A percentile compares a stretch with the other conserved stretches of the same genome.
Evolutionary conservation across 2,797 vertebrate species (phyloP).

Genomic region (Darevskia mixta): DNA sequence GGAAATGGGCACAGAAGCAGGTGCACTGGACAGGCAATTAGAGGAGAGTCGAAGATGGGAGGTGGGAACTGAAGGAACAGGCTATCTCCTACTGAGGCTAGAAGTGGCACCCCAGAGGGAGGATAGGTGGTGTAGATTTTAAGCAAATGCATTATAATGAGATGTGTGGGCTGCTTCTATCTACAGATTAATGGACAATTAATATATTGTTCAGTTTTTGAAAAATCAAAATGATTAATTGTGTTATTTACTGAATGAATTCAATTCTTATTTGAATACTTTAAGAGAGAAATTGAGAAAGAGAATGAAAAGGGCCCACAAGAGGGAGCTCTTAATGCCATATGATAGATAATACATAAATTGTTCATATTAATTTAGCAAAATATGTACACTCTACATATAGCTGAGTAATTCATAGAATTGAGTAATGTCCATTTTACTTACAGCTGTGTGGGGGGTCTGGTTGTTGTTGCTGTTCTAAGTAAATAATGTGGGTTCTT

Average conservation of each 20-base stretch:
- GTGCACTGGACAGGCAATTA: background rate
- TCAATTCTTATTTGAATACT: background rate
- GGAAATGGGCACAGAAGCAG: background rate
- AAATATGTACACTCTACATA: background rate
- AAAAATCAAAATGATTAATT: background rate
- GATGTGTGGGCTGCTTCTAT: background rate
- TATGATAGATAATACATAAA: background rate
- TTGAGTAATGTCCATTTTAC: background rate
- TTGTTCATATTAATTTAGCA: rapidly evolving
- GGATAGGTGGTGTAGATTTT: too few species aligned
- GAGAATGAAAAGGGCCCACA: background rate
- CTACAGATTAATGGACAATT: background rate
- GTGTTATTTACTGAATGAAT: background rate
- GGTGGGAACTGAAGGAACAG: background rate
- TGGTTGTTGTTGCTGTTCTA: too few species aligned
- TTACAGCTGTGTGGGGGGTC: too few species aligned
- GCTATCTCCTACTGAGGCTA: too few species aligned
- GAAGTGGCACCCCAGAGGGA: background rate
- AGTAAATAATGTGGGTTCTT: too few species aligned
- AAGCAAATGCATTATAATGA: too few species aligned
- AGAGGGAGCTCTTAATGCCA: conserved; percentile 35
- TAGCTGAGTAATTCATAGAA: background rate
- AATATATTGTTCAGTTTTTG: background rate
- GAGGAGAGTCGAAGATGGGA: too few species aligned
- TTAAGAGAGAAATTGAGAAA: conserved; percentile 4